phyloP scores from a whole-genome alignment of 2,888 invertebrate genomes.

The Drosophila subquinaria region DNA sequence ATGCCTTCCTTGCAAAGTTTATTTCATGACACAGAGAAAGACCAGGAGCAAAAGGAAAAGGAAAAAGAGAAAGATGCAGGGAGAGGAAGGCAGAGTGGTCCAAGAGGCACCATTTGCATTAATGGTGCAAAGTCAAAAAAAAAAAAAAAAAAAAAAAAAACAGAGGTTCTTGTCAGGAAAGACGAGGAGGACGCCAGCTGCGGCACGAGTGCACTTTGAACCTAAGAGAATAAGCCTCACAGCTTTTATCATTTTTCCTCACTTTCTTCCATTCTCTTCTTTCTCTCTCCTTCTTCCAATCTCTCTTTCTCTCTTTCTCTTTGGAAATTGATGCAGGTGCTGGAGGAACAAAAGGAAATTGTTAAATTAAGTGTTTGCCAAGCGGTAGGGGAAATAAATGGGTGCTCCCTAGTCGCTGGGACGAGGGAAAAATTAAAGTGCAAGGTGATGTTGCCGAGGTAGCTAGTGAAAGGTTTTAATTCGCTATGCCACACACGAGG shows the following conservation, averaged over 20 bases:
- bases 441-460: conserved; percentile 45
- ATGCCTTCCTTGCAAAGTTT: conserved; percentile 57
- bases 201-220: conserved; percentile 58
- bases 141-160: conserved; percentile 53
- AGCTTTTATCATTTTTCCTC: conserved; percentile 7
- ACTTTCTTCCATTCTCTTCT: not conserved
- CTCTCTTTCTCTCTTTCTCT: not conserved
- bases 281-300: not conserved
- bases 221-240: conserved; percentile 50
- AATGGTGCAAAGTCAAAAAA: conserved; percentile 64
- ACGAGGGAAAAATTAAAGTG: conserved; percentile 59
- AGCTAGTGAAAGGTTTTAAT: conserved; percentile 67
- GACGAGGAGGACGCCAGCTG: conserved; percentile 39
- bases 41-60: conserved; percentile 11
- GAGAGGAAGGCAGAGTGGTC: conserved; percentile 38
- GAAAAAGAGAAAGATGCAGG: not conserved
- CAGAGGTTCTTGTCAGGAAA: conserved; percentile 27
- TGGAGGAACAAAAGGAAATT: conserved; percentile 70
- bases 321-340: conserved; percentile 43
- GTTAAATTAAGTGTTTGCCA: conserved; percentile 76
- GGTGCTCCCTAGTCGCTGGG: conserved; percentile 6
- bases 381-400: conserved; percentile 32
- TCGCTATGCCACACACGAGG: conserved; percentile 41
- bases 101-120: conserved; percentile 72
- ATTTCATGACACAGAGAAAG: conserved; percentile 16